phyloP scores from a whole-genome alignment of 2,797 vertebrate species.

The Cichlasoma orientale region DNA sequence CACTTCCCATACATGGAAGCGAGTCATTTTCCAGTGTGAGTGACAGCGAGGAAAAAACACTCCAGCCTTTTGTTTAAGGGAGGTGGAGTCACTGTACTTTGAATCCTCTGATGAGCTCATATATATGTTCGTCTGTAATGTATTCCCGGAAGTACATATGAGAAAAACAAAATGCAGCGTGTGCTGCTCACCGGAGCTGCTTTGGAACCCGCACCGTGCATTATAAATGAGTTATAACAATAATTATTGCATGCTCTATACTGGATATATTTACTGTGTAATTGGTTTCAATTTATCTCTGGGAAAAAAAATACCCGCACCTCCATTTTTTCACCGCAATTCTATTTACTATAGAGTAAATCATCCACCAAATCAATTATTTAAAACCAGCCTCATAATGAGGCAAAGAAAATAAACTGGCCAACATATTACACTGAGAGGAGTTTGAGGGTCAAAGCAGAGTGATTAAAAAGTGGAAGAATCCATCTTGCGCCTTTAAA shows the following conservation, averaged over 20 bases:
- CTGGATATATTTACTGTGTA: background rate
- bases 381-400: conserved; percentile 40
- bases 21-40: conserved; percentile 33
- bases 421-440: background rate
- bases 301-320: background rate
- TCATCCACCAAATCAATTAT: conserved; percentile 43
- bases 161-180: background rate
- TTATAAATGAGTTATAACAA: conserved; percentile 11
- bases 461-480: background rate
- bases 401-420: conserved; percentile 36
- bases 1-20: conserved; percentile 18
- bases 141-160: background rate
- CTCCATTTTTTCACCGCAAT: background rate
- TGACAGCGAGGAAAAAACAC: conserved; percentile 14
- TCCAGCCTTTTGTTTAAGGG: background rate
- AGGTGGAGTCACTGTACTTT: background rate
- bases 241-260: background rate
- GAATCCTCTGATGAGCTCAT: conserved; percentile 1
- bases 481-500: background rate
- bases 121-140: background rate
- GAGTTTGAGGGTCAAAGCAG: background rate
- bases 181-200: background rate
- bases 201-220: background rate
- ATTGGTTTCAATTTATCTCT: conserved; percentile 42
- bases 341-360: conserved; percentile 18